These are phyloP conservation scores for Oostethus manadensis DNA, from an alignment of 2,113 vertebrate genomes.

Conservation along the genomic window DNA sequence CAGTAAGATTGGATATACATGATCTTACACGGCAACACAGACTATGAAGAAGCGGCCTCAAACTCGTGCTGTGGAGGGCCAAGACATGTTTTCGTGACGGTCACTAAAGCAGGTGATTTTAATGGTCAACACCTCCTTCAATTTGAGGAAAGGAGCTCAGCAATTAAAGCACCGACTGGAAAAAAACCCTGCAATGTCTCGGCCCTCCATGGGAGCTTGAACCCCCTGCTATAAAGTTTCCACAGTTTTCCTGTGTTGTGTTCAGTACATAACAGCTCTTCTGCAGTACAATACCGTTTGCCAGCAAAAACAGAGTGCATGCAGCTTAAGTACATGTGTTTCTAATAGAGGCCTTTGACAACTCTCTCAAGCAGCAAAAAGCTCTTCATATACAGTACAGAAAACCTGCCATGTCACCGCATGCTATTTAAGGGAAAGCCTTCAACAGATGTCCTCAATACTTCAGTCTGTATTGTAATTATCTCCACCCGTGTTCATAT, in stretches of 20 bases:
- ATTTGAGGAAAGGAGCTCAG: too few species aligned
- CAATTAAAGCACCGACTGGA: too few species aligned
- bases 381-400: constrained; percentile 27
- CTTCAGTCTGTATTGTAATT: neutral
- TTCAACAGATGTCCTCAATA: neutral
- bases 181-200: too few species aligned
- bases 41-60: too few species aligned
- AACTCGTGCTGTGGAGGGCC: too few species aligned
- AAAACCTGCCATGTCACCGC: neutral
- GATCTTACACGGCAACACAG: neutral
- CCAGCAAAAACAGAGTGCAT: constrained; percentile 22
- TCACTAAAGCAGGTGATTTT: too few species aligned
- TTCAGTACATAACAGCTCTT: neutral
- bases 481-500: neutral
- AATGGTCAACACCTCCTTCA: too few species aligned
- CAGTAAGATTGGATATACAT: neutral
- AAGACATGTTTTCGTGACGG: too few species aligned
- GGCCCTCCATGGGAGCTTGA: too few species aligned
- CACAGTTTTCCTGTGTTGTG: too few species aligned
- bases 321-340: constrained; percentile 43
- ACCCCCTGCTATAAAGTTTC: neutral
- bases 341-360: constrained; percentile 39
- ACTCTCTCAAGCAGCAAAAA: constrained; percentile 19
- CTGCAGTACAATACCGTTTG: constrained; percentile 1
- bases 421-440: neutral